phyloP scores from a whole-genome alignment of 2,113 vertebrate species.

The Lophius piscatorius region DNA sequence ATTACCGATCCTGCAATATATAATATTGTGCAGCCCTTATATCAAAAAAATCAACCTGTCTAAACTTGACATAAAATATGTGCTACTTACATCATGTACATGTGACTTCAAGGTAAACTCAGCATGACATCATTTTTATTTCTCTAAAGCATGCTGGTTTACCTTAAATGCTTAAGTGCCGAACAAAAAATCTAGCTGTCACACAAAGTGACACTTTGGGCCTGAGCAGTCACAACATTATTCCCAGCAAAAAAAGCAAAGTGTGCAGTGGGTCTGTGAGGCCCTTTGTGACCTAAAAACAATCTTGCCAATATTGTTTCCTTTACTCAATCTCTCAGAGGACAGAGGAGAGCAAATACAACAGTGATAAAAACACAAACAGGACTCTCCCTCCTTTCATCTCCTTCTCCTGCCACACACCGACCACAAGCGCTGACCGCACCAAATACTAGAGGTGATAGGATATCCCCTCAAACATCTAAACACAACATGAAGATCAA shows the following conservation, averaged over 20 bases:
- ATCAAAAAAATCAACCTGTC: background rate
- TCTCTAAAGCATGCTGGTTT: conserved; percentile 25
- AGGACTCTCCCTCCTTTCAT: conserved; percentile 77
- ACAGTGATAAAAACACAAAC: conserved; percentile 81
- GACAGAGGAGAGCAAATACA: conserved; percentile 75
- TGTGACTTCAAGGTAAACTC: conserved; percentile 29
- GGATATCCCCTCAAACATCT: conserved; percentile 83
- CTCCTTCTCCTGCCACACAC: conserved; percentile 66
- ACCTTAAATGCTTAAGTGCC: conserved; percentile 23
- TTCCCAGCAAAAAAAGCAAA: conserved; percentile 36
- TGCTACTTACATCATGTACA: conserved; percentile 11
- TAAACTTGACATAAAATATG: background rate
- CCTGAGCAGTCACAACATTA: conserved; percentile 54
- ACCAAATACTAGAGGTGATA: conserved; percentile 81
- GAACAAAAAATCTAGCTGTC: conserved; percentile 37
- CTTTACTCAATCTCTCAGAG: conserved; percentile 71
- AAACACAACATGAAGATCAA: conserved; percentile 83
- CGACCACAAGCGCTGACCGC: conserved; percentile 68
- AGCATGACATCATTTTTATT: conserved; percentile 36
- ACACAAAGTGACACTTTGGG: conserved; percentile 37
- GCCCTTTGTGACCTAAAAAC: conserved; percentile 74
- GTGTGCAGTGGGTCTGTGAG: conserved; percentile 49
- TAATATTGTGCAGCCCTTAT: no score
- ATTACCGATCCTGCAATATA: no score
- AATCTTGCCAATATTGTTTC: conserved; percentile 75